phyloP scores from a whole-genome alignment of 2,888 invertebrate species.

The Papilio demoleus region DNA sequence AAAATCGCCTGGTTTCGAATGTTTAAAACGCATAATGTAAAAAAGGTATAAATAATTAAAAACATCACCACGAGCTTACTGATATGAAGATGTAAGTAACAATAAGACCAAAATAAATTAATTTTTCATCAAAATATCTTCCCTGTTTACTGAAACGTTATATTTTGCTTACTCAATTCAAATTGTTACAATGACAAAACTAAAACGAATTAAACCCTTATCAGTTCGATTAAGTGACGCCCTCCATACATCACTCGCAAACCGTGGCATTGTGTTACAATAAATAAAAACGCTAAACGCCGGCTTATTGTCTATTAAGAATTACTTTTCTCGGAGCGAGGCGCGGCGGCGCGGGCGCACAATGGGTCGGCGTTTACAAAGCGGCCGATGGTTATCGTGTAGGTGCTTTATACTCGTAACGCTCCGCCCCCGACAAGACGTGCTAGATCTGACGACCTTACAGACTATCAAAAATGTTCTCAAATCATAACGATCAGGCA shows the following conservation, averaged over 20 bases:
- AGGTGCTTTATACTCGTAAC: slow-evolving; percentile 75
- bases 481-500: slow-evolving; percentile 2
- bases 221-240: slow-evolving; percentile 38
- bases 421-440: slow-evolving; percentile 78
- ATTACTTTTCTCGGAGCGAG: slow-evolving; percentile 75
- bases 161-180: slow-evolving; percentile 3
- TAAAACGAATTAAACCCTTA: slow-evolving; percentile 23
- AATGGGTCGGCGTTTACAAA: slow-evolving; percentile 79
- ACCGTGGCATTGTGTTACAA: slow-evolving; percentile 74
- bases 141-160: not conserved
- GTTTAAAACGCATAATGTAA: too few relatives aligned
- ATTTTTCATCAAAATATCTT: not conserved
- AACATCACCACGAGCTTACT: too few relatives aligned
- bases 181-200: slow-evolving; percentile 19
- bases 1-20: too few relatives aligned
- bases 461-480: slow-evolving; percentile 3
- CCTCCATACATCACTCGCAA: slow-evolving; percentile 68
- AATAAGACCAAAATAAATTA: too few relatives aligned
- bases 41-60: too few relatives aligned
- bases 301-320: slow-evolving; percentile 80
- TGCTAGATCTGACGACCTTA: slow-evolving; percentile 70
- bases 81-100: too few relatives aligned
- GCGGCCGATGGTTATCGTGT: slow-evolving; percentile 72
- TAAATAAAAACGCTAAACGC: slow-evolving; percentile 80
- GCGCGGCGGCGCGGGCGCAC: slow-evolving; percentile 58